These are phyloP conservation scores for Strix uralensis DNA, from an alignment of 2,113 vertebrate genomes.

Conservation along the genomic window DNA sequence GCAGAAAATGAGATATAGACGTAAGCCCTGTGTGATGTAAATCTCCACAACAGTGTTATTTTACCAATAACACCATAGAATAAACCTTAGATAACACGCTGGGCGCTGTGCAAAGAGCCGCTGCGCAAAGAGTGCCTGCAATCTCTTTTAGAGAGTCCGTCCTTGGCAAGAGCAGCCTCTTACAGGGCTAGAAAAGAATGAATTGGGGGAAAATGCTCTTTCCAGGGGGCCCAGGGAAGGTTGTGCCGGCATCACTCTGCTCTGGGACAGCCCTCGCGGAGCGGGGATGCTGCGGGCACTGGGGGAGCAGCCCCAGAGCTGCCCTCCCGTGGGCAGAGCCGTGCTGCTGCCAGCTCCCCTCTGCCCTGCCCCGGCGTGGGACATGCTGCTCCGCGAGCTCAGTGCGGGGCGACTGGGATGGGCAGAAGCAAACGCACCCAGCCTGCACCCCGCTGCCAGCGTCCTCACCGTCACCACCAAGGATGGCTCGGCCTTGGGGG, in stretches of 20 bases:
- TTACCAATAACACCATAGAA: fast-evolving
- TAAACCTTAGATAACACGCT: fast-evolving
- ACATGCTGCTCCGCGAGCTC: fast-evolving
- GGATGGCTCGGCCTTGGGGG: not conserved
- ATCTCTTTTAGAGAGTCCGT: no score
- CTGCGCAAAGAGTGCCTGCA: not conserved
- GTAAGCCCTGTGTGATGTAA: fast-evolving
- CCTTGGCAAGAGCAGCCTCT: not conserved
- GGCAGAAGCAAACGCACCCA: not conserved
- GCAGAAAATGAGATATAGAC: not conserved
- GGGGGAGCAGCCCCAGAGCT: not conserved
- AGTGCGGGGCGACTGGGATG: fast-evolving
- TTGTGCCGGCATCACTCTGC: fast-evolving
- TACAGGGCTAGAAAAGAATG: fast-evolving
- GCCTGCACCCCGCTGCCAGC: not conserved
- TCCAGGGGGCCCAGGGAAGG: not conserved
- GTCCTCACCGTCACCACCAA: fast-evolving
- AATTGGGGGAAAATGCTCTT: fast-evolving
- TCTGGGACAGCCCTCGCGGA: fast-evolving
- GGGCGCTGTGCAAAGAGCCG: not conserved
- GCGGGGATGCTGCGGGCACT: not conserved
- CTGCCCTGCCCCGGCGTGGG: not conserved
- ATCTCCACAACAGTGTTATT: fast-evolving
- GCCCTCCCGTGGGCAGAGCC: fast-evolving
- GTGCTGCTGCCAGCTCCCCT: not conserved